Evolutionary conservation across 2,888 invertebrate species (phyloP), one percentile per base, ranked within the genome.

Genomic region (Noctua comes): DNA sequence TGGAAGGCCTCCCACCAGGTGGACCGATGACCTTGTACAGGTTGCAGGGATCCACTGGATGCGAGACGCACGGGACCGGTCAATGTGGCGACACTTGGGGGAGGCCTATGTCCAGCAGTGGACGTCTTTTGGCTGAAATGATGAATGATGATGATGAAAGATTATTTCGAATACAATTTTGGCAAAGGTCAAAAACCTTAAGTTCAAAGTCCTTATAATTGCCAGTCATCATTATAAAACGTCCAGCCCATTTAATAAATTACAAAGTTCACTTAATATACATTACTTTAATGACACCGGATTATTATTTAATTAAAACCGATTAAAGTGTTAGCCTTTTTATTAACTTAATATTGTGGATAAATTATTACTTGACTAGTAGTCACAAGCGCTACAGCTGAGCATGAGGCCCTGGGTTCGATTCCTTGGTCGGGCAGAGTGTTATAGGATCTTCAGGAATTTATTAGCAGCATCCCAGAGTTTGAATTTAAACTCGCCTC

Each of bases 301-400:
- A 57, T 85, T 68, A 68, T 80, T 65, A 70, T 81, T 59, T 48
- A 70, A 82, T 73, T n/a, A 54, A 1, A 36, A 40, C 13, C 31
- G n/a, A 68, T 65, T 57, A 72, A 21, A 48, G 57, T 68, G 43
- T 84, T 36, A 24, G 59, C 27, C 31, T 13, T 68, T 59, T 62
- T 71, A 72, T 62, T 54, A 57, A 40, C 24, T 51, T 65, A 16
- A 43, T 48, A 65, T 57, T n/a, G 57, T 31, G 5, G 10, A 24
- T 46, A 13, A 59, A 66, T 48, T 31, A 8, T 74, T 46, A 16
- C 7, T n/a, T 36, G n/a, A 36, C 2, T 72, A 46, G 46, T 24
- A 24, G 3, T n/a, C 0, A 16, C 16, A n/a, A n/a, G n/a, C n/a
- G 7, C 3, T 66, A n/a, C n/a, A 31, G 31, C 31, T 31, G 21